phyloP scores from a whole-genome alignment of 2,888 invertebrate genomes.

The Drosophila subsilvestris region DNA sequence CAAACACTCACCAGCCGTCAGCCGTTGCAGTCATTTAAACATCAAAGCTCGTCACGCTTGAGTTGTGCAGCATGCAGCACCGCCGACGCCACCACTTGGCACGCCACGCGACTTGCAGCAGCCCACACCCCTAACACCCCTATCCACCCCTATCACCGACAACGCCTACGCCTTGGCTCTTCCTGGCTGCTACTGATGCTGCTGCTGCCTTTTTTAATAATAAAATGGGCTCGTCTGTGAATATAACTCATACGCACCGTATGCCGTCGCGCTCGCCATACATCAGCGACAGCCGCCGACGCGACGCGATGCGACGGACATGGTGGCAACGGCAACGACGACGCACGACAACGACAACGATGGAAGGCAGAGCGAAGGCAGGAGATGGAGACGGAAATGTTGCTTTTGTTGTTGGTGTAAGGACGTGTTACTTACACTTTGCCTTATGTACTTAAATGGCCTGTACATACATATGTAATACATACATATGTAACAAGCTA shows the following conservation, averaged over 20 bases:
- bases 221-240: conserved; percentile 69
- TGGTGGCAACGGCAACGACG: too few relatives aligned
- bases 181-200: conserved; percentile 15
- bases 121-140: conserved; percentile 5
- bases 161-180: conserved; percentile 7
- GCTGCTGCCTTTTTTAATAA: conserved; percentile 63
- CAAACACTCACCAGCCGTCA: conserved; percentile 20
- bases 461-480: conserved; percentile 45
- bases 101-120: conserved; percentile 15
- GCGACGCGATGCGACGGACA: background rate
- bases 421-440: conserved; percentile 73
- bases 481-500: conserved; percentile 22
- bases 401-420: conserved; percentile 50
- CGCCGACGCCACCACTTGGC: background rate
- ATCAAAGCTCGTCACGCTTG: conserved; percentile 75
- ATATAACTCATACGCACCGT: conserved; percentile 78
- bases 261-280: conserved; percentile 75
- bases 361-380: too few relatives aligned
- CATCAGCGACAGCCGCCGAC: conserved; percentile 67
- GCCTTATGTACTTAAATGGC: conserved; percentile 48
- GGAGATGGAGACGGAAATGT: conserved; percentile 8
- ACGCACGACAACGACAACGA: too few relatives aligned
- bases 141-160: conserved; percentile 2
- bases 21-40: conserved; percentile 72
- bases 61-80: conserved; percentile 2